Percentiles rank a stretch among this genome's conserved stretches.
Conservation (phyloP, 2,797 vertebrate genomes). For the Uromys caudimaculatus region DNA sequence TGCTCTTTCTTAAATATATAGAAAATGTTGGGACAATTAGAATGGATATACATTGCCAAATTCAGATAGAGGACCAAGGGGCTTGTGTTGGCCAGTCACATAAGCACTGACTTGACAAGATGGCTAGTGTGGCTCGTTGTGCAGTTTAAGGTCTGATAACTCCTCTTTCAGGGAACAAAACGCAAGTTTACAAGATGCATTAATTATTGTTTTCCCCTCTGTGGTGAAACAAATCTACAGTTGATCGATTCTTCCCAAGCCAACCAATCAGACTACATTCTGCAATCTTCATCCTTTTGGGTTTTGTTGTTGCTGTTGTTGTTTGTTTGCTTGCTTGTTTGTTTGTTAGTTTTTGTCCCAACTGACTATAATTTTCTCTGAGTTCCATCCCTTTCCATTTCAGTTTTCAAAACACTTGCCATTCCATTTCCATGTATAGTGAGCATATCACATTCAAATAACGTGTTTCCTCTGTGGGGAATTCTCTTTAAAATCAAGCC, state of each 20-base stretch:
- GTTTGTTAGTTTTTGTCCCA: not conserved
- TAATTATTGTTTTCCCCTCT: not conserved
- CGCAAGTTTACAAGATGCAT: not conserved
- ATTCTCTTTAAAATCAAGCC: slow-evolving; percentile 7
- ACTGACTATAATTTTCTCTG: slow-evolving; percentile 22
- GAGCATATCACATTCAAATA: not conserved
- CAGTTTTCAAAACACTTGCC: not conserved
- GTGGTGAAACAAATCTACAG: not conserved
- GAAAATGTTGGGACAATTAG: not conserved
- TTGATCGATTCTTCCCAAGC: not conserved
- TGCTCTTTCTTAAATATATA: not conserved
- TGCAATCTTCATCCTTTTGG: not conserved
- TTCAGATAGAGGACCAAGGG: not conserved
- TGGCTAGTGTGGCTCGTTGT: not conserved
- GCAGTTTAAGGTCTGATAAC: not conserved
- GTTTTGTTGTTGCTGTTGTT: no score
- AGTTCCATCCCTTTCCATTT: not conserved
- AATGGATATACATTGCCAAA: not conserved
- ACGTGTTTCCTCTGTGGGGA: slow-evolving; percentile 16
- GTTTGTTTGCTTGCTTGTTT: not conserved
- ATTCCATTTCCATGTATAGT: not conserved
- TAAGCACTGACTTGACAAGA: not conserved
- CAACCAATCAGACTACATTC: not conserved
- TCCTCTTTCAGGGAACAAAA: not conserved
- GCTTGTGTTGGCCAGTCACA: not conserved